A percentile compares a stretch with the other conserved stretches of the same genome.
These are phyloP conservation scores for Protodeltote pygarga DNA, from an alignment of 2,888 invertebrate genomes.

Conservation along the genomic window DNA sequence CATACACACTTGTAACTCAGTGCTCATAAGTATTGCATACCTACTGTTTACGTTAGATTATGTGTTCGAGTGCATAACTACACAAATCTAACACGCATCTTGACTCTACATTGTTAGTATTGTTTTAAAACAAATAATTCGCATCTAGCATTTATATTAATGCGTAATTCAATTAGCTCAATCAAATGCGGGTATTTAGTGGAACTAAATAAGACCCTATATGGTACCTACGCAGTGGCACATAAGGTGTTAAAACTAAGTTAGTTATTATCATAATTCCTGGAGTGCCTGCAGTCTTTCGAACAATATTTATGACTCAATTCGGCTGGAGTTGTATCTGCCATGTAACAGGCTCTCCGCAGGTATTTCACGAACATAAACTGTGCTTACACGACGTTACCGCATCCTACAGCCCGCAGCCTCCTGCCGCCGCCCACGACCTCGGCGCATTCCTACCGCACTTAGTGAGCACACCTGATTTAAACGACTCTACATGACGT, in stretches of 20 bases:
- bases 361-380: conserved; percentile 12
- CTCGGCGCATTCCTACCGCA: conserved; percentile 5
- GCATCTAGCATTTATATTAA: no score
- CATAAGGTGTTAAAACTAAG: no score
- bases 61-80: conserved; percentile 35
- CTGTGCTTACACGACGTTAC: conserved; percentile 15
- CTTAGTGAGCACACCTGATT: conserved; percentile 12
- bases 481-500: conserved; percentile 2
- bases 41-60: conserved; percentile 42
- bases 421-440: conserved; percentile 14
- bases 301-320: conserved; percentile 37
- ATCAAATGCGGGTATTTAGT: no score
- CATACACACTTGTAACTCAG: conserved; percentile 24
- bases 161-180: no score
- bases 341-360: conserved; percentile 15
- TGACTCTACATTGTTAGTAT: conserved; percentile 3
- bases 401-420: background rate
- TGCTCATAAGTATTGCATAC: conserved; percentile 24
- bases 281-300: background rate
- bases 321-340: conserved; percentile 22
- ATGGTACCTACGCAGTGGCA: no score
- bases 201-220: no score
- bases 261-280: no score
- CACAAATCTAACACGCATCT: conserved; percentile 12
- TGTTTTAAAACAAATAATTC: background rate